These are phyloP conservation scores for Strigops habroptila DNA, from an alignment of 2,113 vertebrate genomes.

Conservation along the genomic window DNA sequence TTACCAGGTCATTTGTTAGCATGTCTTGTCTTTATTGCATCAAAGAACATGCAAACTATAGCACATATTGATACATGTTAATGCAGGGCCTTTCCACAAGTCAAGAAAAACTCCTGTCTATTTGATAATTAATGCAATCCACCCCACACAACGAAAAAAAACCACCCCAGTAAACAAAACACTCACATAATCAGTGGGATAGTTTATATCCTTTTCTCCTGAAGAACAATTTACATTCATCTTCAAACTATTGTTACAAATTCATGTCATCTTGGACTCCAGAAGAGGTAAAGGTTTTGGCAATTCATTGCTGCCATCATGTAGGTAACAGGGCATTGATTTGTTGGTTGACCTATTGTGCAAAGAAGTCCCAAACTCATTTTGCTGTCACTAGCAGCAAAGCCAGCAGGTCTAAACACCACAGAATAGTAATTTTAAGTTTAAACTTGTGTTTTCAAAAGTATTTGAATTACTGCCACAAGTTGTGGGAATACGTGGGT, in stretches of 20 bases:
- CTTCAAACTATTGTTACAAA: not conserved
- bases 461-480: not conserved
- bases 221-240: not conserved
- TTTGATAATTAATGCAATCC: not conserved
- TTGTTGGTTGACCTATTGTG: not conserved
- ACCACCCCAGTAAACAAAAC: not conserved
- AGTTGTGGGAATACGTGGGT: not conserved
- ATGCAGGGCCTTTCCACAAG: not conserved
- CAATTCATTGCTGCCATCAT: not conserved
- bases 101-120: not conserved
- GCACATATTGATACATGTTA: not conserved
- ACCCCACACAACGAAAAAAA: not conserved
- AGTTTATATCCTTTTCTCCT: not conserved
- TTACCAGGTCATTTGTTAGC: too few relatives aligned
- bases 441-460: not conserved
- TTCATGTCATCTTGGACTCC: not conserved
- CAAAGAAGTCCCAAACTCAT: not conserved
- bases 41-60: not conserved
- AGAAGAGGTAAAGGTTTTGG: not conserved
- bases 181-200: not conserved
- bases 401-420: not conserved
- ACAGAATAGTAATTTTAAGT: not conserved
- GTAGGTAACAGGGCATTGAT: not conserved
- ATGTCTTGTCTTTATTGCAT: not conserved
- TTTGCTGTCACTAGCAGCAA: not conserved